Evolutionary conservation across 2,113 vertebrate genomes (phyloP), one percentile per base, ranked within the genome.

Genomic region (Nestor notabilis): DNA sequence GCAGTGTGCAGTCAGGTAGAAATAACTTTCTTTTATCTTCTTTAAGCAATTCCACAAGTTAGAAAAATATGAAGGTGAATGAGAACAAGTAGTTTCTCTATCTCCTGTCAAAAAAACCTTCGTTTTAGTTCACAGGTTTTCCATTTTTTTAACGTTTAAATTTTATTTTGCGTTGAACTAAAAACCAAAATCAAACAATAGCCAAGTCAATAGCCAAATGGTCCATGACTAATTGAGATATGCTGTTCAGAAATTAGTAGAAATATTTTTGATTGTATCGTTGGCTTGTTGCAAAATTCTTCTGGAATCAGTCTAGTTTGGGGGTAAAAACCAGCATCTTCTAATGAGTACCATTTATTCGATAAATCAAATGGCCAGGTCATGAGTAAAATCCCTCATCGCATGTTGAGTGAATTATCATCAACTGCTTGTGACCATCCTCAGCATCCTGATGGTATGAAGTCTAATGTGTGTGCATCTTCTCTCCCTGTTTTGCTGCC

Each of bases 341-440:
- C 52, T 11, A 17, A n/a, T 7, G 17, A n/a, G 5, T n/a, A 15
- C 60, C 9, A 31, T 21, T 68, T 77, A 20, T 23, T 23, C 15
- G 16, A 31, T 12, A 64, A 87, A 71, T 47, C 20, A 66, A 20
- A 25, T 25, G 46, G 35, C 17, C 44, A 35, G 24, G 44, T 37
- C 2, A 0, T 35, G 41, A 24, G 49, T 77, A 19, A 83, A 53
- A 77, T 39, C 39, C 0, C 0, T 28, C 1, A 0, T 15, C 49
- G 44, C 11, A 18, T 24, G 49, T 29, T n/a, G 33, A 53, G 63
- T 56, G 29, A 39, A 33, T 68, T 28, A 17, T 2, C 27, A 53
- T 21, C 61, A 37, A 9, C 2, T 24, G 24, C 11, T 11, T 19
- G 27, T 13, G 13, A 47, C 33, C 0, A 0, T 29, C 55, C 46